phyloP scores from a whole-genome alignment of 2,888 invertebrate species.

The Drosophila nr. perissopoda region DNA sequence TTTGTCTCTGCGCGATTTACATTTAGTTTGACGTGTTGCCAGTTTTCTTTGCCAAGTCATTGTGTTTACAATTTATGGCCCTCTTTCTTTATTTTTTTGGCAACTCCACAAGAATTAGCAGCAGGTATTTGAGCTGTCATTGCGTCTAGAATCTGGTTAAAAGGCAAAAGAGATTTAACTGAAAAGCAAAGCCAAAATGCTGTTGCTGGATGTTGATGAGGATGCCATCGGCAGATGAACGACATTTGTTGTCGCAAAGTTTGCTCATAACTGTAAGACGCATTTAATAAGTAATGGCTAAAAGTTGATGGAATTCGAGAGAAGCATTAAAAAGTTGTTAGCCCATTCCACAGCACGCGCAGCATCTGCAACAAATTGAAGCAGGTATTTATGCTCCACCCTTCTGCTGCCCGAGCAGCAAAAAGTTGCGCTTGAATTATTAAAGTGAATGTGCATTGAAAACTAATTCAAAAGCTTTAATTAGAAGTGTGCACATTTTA shows the following conservation, averaged over 20 bases:
- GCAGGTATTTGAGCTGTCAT: slow-evolving; percentile 28
- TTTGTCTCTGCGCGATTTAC: not conserved
- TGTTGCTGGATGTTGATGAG: slow-evolving; percentile 15
- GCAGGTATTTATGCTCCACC: not conserved
- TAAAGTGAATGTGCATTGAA: slow-evolving; percentile 38
- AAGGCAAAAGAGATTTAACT: not conserved
- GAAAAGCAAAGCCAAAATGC: not conserved
- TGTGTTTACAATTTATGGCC: slow-evolving; percentile 46
- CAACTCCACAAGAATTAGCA: slow-evolving; percentile 14
- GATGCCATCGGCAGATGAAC: slow-evolving; percentile 67
- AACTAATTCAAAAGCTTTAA: slow-evolving; percentile 63
- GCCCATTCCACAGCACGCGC: not conserved
- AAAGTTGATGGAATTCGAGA: slow-evolving; percentile 50
- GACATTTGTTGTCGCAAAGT: slow-evolving; percentile 54
- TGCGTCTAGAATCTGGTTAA: slow-evolving; percentile 12
- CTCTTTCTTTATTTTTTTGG: slow-evolving; percentile 8
- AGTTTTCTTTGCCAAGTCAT: slow-evolving; percentile 9
- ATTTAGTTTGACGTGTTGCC: slow-evolving; percentile 4
- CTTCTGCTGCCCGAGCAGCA: not conserved
- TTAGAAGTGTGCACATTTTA: slow-evolving; percentile 48
- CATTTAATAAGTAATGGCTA: slow-evolving; percentile 51
- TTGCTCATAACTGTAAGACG: slow-evolving; percentile 65
- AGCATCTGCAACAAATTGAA: slow-evolving; percentile 44
- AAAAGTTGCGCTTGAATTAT: slow-evolving; percentile 23
- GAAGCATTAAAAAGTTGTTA: slow-evolving; percentile 28